Percentiles rank a stretch among this genome's conserved stretches.
These are phyloP conservation scores for Hirtodrosophila duncani DNA, from an alignment of 2,888 invertebrate genomes.

Conservation along the genomic window DNA sequence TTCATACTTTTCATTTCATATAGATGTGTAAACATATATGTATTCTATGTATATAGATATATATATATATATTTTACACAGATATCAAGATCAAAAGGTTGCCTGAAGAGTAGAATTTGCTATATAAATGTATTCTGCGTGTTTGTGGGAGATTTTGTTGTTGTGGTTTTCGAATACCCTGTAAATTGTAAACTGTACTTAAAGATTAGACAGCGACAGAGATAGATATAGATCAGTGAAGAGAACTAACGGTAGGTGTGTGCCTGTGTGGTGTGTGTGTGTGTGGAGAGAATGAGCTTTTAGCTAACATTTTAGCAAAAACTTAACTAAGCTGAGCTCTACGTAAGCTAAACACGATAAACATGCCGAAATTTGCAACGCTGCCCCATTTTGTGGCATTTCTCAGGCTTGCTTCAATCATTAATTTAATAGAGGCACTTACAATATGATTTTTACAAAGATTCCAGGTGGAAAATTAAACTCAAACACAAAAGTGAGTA, in stretches of 20 bases:
- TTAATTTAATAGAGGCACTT: constrained; percentile 47
- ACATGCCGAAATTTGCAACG: constrained; percentile 25
- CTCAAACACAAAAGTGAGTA: background rate
- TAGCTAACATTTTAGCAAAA: constrained; percentile 53
- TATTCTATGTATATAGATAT: constrained; percentile 9
- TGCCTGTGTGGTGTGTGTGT: too few species aligned
- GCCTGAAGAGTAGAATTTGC: background rate
- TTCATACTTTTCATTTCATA: constrained; percentile 34
- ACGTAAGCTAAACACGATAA: background rate
- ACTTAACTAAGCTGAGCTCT: too few species aligned
- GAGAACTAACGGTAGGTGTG: too few species aligned
- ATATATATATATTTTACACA: background rate
- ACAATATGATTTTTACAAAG: too few species aligned
- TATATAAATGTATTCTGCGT: background rate
- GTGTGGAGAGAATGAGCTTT: constrained; percentile 35
- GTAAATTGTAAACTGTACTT: too few species aligned
- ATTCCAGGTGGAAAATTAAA: background rate
- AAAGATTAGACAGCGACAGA: too few species aligned
- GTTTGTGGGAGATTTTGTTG: background rate
- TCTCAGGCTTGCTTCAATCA: background rate
- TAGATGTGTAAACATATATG: constrained; percentile 2
- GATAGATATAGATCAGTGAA: too few species aligned
- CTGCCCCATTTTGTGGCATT: constrained; percentile 13
- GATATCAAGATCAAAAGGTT: background rate
- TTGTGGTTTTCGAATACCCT: constrained; percentile 18